Conservation (phyloP, 2,797 vertebrate species). For the Zenarchopterus dispar region DNA sequence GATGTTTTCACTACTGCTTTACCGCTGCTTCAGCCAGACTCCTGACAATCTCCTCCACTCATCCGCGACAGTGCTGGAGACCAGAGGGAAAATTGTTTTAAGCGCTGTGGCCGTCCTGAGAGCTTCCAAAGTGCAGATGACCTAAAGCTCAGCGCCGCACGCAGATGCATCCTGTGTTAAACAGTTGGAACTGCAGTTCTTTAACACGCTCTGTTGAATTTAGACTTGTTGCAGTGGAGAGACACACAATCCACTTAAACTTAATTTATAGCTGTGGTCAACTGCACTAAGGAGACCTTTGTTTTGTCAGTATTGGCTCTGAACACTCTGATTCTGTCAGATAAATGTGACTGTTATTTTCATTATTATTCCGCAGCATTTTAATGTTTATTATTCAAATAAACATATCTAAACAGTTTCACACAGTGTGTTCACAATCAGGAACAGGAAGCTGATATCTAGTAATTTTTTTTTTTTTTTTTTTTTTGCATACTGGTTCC, state of each 20-base stretch:
- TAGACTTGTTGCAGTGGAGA: not conserved
- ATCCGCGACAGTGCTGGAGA: not conserved
- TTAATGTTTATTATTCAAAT: not conserved
- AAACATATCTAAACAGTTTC: not conserved
- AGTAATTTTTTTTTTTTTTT: no score
- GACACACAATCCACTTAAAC: not conserved
- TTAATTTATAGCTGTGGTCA: not conserved
- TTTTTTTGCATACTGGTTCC: slow-evolving; percentile 5
- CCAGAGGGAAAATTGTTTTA: not conserved
- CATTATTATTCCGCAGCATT: not conserved
- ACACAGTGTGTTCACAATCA: not conserved
- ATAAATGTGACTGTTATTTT: slow-evolving; percentile 1
- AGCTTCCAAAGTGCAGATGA: slow-evolving; percentile 1
- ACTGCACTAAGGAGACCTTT: not conserved
- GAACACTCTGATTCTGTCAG: slow-evolving; percentile 1
- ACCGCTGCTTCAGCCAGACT: not conserved
- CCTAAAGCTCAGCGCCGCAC: not conserved
- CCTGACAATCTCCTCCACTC: not conserved
- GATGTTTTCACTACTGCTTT: not conserved
- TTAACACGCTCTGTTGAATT: not conserved
- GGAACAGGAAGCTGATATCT: not conserved
- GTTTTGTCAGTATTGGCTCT: slow-evolving; percentile 1
- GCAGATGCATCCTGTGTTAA: not conserved
- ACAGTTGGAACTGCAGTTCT: slow-evolving; percentile 3
- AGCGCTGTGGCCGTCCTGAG: not conserved